phyloP scores from a whole-genome alignment of 2,113 vertebrate species.

The Gymnobelideus leadbeateri region DNA sequence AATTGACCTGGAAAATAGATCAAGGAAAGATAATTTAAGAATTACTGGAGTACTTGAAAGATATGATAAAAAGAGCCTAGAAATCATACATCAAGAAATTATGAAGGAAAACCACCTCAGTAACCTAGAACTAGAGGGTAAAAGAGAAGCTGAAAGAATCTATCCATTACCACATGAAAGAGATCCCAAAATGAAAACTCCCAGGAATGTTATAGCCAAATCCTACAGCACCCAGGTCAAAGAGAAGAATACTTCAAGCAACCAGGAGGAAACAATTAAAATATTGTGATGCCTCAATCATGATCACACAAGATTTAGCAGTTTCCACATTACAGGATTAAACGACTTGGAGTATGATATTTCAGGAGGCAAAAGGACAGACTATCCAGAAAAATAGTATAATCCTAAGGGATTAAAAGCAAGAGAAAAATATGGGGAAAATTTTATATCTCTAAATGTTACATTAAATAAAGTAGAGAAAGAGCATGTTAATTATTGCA shows the following conservation, averaged over 20 bases:
- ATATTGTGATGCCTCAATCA: not conserved
- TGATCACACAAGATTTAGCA: not conserved
- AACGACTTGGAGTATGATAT: not conserved
- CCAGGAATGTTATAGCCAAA: not conserved
- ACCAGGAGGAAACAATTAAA: not conserved
- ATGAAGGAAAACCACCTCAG: too few species aligned
- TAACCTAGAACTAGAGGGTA: too few species aligned
- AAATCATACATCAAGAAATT: too few species aligned
- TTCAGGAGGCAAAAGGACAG: not conserved
- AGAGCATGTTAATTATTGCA: not conserved
- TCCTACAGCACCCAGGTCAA: not conserved
- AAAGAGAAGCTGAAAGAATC: not conserved
- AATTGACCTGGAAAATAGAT: too few species aligned
- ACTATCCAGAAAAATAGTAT: not conserved
- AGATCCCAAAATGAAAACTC: not conserved
- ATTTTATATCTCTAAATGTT: not conserved
- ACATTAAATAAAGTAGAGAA: not conserved
- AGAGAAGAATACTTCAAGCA: not conserved
- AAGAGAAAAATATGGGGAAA: not conserved
- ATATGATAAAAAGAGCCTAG: too few species aligned
- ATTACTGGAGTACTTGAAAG: too few species aligned
- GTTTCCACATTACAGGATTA: not conserved
- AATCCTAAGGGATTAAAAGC: not conserved
- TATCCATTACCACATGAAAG: not conserved
- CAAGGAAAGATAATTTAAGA: too few species aligned